phyloP scores from a whole-genome alignment of 2,888 invertebrate species.

The Nymphalis c-album region DNA sequence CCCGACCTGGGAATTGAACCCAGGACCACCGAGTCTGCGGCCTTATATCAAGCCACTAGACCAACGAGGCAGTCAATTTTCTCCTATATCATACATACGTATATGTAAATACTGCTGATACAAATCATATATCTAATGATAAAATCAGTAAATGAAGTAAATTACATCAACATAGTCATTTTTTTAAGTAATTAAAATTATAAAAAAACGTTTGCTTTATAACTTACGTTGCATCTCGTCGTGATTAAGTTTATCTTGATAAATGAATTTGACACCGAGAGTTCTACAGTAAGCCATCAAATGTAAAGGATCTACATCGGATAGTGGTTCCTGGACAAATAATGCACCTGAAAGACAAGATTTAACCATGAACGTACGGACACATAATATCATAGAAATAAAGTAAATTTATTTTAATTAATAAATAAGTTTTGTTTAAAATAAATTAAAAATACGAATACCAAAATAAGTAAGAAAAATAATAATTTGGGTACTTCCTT shows the following conservation, averaged over 20 bases:
- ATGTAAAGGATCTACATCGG: conserved; percentile 87
- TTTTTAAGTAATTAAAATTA: neutral
- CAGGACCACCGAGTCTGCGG: too few species aligned
- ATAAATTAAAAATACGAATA: neutral
- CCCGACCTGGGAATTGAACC: too few species aligned
- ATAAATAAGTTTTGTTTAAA: neutral
- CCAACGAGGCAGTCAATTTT: too few species aligned
- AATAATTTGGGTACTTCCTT: too few species aligned
- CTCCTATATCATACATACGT: too few species aligned
- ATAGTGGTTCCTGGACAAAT: conserved; percentile 83
- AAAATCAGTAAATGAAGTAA: too few species aligned
- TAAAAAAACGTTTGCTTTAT: neutral
- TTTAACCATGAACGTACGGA: neutral
- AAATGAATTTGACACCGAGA: conserved; percentile 88
- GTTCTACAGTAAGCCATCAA: conserved; percentile 88
- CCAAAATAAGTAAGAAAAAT: too few species aligned
- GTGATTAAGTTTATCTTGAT: conserved; percentile 84
- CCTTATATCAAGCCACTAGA: too few species aligned
- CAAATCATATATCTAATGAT: too few species aligned
- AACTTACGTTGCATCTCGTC: conserved; percentile 59
- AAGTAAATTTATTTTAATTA: too few species aligned
- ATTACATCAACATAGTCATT: neutral
- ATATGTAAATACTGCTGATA: too few species aligned
- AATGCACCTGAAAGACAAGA: conserved; percentile 64
- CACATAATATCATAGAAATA: too few species aligned